phyloP scores from a whole-genome alignment of 2,797 vertebrate genomes.

The Oreortyx pictus region DNA sequence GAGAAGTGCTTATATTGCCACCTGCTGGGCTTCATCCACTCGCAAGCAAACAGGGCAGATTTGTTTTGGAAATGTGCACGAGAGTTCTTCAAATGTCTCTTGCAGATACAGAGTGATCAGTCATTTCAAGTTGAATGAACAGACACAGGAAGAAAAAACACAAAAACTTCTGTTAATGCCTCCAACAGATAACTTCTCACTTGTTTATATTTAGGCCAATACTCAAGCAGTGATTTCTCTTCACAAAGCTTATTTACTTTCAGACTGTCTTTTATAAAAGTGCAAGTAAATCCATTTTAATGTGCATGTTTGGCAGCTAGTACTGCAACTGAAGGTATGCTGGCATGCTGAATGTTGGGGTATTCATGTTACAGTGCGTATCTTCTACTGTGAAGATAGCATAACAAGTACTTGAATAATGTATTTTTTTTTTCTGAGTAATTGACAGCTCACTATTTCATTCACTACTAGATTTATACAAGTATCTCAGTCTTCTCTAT shows the following conservation, averaged over 20 bases:
- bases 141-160: background rate
- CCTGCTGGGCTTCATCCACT: conserved; percentile 69
- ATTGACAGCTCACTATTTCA: background rate
- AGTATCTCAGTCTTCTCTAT: background rate
- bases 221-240: conserved; percentile 27
- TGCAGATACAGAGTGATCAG: background rate
- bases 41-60: background rate
- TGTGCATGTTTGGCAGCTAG: background rate
- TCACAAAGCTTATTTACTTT: background rate
- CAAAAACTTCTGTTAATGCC: background rate
- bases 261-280: conserved; percentile 38
- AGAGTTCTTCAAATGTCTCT: background rate
- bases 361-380: background rate
- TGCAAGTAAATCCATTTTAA: conserved; percentile 45
- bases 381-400: background rate
- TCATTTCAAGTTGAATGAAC: conserved; percentile 11
- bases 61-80: background rate
- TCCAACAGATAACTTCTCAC: background rate
- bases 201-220: conserved; percentile 27
- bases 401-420: background rate
- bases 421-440: background rate
- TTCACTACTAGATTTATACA: background rate
- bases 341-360: background rate
- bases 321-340: background rate
- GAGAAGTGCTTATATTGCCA: conserved; percentile 76